Conservation (phyloP, 2,888 invertebrate genomes). For the Ptilodon capucinus region DNA sequence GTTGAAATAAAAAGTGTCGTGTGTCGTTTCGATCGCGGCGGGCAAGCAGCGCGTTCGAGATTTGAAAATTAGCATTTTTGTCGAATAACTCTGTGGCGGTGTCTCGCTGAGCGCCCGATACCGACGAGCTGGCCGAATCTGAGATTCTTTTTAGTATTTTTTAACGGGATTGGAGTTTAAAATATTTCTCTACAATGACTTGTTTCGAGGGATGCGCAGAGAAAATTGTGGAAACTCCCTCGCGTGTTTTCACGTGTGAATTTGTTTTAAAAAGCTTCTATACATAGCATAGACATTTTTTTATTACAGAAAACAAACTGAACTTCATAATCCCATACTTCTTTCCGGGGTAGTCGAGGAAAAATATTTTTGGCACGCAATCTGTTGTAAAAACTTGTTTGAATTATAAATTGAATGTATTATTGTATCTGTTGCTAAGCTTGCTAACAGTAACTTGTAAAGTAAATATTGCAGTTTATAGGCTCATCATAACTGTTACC, state of each 20-base stretch:
- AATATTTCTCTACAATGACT: constrained; percentile 57
- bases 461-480: too few relatives aligned
- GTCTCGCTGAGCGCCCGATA: constrained; percentile 77
- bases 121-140: constrained; percentile 63
- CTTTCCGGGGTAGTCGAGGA: too few relatives aligned
- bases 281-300: too few relatives aligned
- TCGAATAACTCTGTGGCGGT: constrained; percentile 78
- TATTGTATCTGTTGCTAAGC: too few relatives aligned
- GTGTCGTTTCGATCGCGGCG: constrained; percentile 69
- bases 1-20: constrained; percentile 63
- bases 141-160: constrained; percentile 59
- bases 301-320: too few relatives aligned
- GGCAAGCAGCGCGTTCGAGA: constrained; percentile 71
- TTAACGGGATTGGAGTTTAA: constrained; percentile 67
- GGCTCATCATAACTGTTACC: too few relatives aligned
- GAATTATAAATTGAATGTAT: too few relatives aligned
- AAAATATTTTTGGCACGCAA: too few relatives aligned
- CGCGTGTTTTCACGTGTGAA: not conserved
- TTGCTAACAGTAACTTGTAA: too few relatives aligned
- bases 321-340: too few relatives aligned
- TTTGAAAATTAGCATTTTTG: constrained; percentile 82
- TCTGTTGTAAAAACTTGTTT: too few relatives aligned
- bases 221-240: not conserved
- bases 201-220: constrained; percentile 33
- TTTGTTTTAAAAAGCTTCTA: too few relatives aligned